Percentiles rank a stretch among this genome's conserved stretches.
These are phyloP conservation scores for Crotophaga sulcirostris DNA, from an alignment of 2,113 vertebrate genomes.

Conservation along the genomic window DNA sequence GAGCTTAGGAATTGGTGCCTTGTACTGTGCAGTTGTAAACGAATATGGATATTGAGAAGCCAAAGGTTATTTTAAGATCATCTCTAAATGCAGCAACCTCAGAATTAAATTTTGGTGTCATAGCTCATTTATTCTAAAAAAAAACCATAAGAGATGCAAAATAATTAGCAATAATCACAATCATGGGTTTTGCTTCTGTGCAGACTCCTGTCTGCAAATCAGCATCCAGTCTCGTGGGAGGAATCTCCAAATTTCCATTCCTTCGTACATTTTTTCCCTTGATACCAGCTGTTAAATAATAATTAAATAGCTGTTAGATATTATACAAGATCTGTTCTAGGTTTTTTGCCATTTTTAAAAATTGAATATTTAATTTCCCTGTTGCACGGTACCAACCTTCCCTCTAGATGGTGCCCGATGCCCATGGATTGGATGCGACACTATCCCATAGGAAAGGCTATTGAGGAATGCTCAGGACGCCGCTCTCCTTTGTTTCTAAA, in stretches of 20 bases:
- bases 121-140: not conserved
- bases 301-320: not conserved
- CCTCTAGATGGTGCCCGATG: constrained; percentile 72
- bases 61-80: not conserved
- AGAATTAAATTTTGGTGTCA: not conserved
- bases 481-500: constrained; percentile 40
- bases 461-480: not conserved
- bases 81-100: not conserved
- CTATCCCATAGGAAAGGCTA: not conserved
- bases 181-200: not conserved
- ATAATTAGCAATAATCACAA: not conserved
- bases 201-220: not conserved
- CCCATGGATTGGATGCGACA: not conserved
- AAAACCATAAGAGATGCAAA: not conserved
- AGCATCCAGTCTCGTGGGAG: not conserved
- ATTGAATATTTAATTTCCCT: not conserved
- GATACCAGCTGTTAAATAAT: not conserved
- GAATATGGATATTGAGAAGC: not conserved
- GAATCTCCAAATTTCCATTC: not conserved
- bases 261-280: not conserved
- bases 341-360: not conserved
- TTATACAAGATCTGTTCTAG: not conserved
- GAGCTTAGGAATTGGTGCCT: not conserved
- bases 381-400: not conserved
- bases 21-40: not conserved